Evolutionary conservation across 2,888 invertebrate genomes (phyloP).

Genomic region (Hirtodrosophila cameraria): DNA sequence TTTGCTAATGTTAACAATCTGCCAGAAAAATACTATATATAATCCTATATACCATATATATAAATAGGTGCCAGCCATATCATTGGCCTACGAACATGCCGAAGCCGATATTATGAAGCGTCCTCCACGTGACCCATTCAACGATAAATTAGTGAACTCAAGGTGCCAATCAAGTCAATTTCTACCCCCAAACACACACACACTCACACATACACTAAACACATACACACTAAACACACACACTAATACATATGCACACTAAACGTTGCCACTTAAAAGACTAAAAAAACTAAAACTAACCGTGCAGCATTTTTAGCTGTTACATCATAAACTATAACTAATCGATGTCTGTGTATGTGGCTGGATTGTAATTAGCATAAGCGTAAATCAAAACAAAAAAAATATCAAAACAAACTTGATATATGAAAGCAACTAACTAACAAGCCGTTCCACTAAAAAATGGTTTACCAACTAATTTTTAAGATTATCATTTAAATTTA

Average conservation of each 20-base stretch:
- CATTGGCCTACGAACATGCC: slow-evolving; percentile 93
- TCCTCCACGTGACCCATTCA: slow-evolving; percentile 91
- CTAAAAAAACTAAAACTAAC: slow-evolving; percentile 7
- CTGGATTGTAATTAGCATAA: slow-evolving; percentile 77
- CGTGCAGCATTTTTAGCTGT: slow-evolving; percentile 28
- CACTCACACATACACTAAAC: slow-evolving; percentile 14
- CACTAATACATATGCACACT: slow-evolving; percentile 39
- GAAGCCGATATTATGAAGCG: slow-evolving; percentile 95
- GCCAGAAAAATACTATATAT: too few species aligned
- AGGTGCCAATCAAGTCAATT: slow-evolving; percentile 83
- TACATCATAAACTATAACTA: slow-evolving; percentile 54
- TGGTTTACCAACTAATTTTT: slow-evolving; percentile 57
- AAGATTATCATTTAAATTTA: slow-evolving; percentile 55
- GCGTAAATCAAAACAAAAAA: slow-evolving; percentile 48
- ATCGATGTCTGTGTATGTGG: slow-evolving; percentile 68
- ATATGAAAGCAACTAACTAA: slow-evolving; percentile 53
- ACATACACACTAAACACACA: slow-evolving; percentile 20
- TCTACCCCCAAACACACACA: slow-evolving; percentile 49
- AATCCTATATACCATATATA: slow-evolving; percentile 63
- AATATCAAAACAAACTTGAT: slow-evolving; percentile 39
- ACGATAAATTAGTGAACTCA: slow-evolving; percentile 93
- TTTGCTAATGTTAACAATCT: slow-evolving; percentile 73
- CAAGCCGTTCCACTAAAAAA: slow-evolving; percentile 54
- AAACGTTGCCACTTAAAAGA: slow-evolving; percentile 31
- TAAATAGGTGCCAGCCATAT: slow-evolving; percentile 90